phyloP scores from a whole-genome alignment of 2,113 vertebrate genomes.

The Brachyhypopomus gauderio region DNA sequence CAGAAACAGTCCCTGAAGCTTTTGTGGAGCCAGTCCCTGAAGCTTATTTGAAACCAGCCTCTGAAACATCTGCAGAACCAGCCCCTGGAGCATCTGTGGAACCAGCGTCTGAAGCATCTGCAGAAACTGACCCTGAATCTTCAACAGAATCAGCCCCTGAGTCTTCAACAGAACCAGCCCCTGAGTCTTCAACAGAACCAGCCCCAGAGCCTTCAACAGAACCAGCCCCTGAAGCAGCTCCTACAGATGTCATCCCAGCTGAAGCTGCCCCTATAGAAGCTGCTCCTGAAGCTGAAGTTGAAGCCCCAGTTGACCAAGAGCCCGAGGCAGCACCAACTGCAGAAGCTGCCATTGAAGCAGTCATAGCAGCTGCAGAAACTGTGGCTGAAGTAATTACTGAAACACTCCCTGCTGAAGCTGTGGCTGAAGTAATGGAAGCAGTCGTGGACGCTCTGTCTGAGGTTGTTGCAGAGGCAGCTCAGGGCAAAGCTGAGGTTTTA shows the following conservation, averaged over 20 bases:
- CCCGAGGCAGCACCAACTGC: conserved; percentile 22
- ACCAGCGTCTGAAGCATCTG: background rate
- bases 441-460: conserved; percentile 54
- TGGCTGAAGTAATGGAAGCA: conserved; percentile 57
- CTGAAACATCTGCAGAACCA: background rate
- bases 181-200: conserved; percentile 18
- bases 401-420: conserved; percentile 26
- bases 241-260: background rate
- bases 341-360: conserved; percentile 44
- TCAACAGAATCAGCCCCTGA: background rate
- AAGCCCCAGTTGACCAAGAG: background rate
- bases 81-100: background rate
- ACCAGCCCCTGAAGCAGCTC: conserved; percentile 14
- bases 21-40: background rate
- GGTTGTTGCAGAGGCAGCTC: conserved; percentile 7
- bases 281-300: background rate
- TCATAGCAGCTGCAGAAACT: conserved; percentile 36
- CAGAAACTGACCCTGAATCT: background rate
- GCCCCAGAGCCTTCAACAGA: background rate
- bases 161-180: background rate
- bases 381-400: conserved; percentile 42
- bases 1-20: background rate
- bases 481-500: conserved; percentile 8
- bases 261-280: background rate
- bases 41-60: background rate